Conservation (phyloP, 2,113 vertebrate species). For the Ovis aries region ARS-UI_Ramb_v3.0 NC_056055.1:173871501-173872000, state of each 20-base stretch:
- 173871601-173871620: constrained; percentile 72
- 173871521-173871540: constrained; percentile 76
- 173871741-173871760: constrained; percentile 58
- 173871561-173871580: constrained; percentile 77
- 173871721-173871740: constrained; percentile 75
- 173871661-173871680: constrained; percentile 79
- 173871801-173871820: background rate
- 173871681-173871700: constrained; percentile 74
- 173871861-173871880: background rate
- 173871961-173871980: background rate
- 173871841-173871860: background rate
- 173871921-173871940: background rate
- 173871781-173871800: constrained; percentile 27
- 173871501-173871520: constrained; percentile 69
- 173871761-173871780: constrained; percentile 56
- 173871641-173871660: constrained; percentile 74
- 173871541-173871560: constrained; percentile 77
- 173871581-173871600: constrained; percentile 78
- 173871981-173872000: background rate
- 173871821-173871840: constrained; percentile 5
- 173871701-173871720: constrained; percentile 71
- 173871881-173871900: background rate
- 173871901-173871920: background rate
- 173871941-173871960: background rate
- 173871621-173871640: constrained; percentile 72